These are phyloP conservation scores for Mus spretus DNA, from an alignment of 2,797 vertebrate genomes.

Conservation along the genomic window DNA sequence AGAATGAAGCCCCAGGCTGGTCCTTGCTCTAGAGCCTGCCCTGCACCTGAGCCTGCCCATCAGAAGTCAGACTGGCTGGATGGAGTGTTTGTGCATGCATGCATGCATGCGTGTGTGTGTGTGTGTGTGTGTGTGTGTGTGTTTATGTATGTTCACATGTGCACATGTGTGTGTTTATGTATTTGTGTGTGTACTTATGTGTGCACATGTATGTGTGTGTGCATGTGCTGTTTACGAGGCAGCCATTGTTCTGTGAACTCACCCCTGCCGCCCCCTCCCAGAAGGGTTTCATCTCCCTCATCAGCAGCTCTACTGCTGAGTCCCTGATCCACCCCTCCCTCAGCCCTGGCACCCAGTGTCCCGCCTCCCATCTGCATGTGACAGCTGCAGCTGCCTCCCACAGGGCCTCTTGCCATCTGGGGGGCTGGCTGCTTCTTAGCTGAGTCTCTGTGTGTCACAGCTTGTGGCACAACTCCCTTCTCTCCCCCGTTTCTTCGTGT, in stretches of 20 bases:
- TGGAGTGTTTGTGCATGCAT: background rate
- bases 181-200: background rate
- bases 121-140: background rate
- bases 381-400: conserved; percentile 12
- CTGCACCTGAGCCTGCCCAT: no score
- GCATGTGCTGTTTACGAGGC: background rate
- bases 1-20: background rate
- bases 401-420: background rate
- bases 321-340: background rate
- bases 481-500: background rate
- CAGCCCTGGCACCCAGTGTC: conserved; percentile 25
- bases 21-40: background rate
- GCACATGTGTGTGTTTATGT: no score
- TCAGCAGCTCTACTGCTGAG: background rate
- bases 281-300: background rate
- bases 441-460: background rate
- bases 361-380: conserved; percentile 6
- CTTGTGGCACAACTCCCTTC: background rate
- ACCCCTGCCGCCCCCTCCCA: background rate
- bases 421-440: conserved; percentile 5
- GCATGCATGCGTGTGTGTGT: no score
- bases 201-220: no score
- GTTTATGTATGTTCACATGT: no score
- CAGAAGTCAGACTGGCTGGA: background rate
- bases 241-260: background rate